phyloP scores from a whole-genome alignment of 2,113 vertebrate genomes.

The Centropus unirufus region DNA sequence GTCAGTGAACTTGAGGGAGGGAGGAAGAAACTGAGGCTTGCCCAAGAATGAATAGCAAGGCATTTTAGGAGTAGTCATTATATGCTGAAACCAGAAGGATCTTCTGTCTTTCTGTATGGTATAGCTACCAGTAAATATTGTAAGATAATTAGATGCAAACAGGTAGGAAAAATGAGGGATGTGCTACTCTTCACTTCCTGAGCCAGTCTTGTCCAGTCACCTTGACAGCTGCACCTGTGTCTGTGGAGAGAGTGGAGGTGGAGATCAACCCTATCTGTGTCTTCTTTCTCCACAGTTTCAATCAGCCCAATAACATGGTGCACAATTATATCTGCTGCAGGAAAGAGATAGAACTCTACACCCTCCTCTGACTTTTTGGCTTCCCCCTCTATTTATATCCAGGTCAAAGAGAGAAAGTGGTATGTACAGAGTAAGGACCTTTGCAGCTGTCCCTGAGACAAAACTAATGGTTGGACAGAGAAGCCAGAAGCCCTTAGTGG shows the following conservation, averaged over 20 bases:
- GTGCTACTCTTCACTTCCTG: slow-evolving; percentile 28
- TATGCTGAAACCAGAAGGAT: slow-evolving; percentile 18
- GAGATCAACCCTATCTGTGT: not conserved
- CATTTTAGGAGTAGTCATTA: slow-evolving; percentile 26
- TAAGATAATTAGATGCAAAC: slow-evolving; percentile 51
- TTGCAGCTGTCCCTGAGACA: slow-evolving; percentile 4
- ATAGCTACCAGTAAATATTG: slow-evolving; percentile 33
- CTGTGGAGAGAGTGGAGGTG: not conserved
- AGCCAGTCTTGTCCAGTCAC: not conserved
- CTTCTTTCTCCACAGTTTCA: not conserved
- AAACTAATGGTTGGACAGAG: not conserved
- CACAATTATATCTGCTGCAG: not conserved
- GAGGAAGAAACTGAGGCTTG: not conserved
- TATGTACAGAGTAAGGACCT: not conserved
- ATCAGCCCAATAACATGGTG: not conserved
- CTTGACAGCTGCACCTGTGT: not conserved
- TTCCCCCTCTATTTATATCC: not conserved
- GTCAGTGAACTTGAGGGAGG: not conserved
- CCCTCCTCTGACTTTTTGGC: not conserved
- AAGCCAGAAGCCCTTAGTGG: not conserved
- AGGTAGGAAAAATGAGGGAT: slow-evolving; percentile 46
- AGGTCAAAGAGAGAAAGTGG: not conserved
- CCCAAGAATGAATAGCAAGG: slow-evolving; percentile 8
- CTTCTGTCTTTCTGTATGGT: slow-evolving; percentile 39
- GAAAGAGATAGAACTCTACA: not conserved